Base-by-base conservation (phyloP, 2,113 vertebrate genomes). In the Felis catus region DNA sequence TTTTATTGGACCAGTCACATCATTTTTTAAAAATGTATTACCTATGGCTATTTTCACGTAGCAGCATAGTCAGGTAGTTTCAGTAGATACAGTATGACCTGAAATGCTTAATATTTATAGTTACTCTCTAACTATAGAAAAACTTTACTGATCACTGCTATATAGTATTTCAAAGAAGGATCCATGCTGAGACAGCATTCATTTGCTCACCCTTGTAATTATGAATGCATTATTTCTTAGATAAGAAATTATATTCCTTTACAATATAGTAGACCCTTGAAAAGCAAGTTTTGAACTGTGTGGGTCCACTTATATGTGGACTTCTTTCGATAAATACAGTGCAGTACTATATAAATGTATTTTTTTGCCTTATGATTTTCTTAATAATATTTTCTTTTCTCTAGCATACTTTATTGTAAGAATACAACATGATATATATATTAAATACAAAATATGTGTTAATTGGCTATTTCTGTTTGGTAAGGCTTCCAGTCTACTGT, bases 221-320 rank as follows among this genome's bases (percentile, higher is more conserved):
- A 93, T 33, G 73, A 96, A 16, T 84, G 31, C 13, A 65, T 83
- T 91, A 71, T 93, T 91, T 91, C 39, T 87, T 93, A 78, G 4
- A 7, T 58, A 87, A 65, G 29, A 87, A 84, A 71, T 82, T 78
- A 86, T 21, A 86, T 63, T 80, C 14, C 21, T 96, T 94, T 18
- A 73, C 29, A 97, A 7, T 84, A 70, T 13, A 45, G 41, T 45
- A 16, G 73, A 29, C 39, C 27, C 73, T 76, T 48, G 25, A 76
- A 29, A 76, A 45, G 27, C 39, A 27, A 39, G 73, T 76, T 76
- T 7, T 7, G 3, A 45, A 45, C 25, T 29, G 14, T 16, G 7
- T 76, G 39, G 73, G 13, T 76, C 41, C 13, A 45, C 41, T 87
- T 70, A 87, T 16, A 55, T 61, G 13, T 18, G 76, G 27, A 48